phyloP scores from a whole-genome alignment of 2,888 invertebrate genomes.

The Eristalinus sepulchralis region DNA sequence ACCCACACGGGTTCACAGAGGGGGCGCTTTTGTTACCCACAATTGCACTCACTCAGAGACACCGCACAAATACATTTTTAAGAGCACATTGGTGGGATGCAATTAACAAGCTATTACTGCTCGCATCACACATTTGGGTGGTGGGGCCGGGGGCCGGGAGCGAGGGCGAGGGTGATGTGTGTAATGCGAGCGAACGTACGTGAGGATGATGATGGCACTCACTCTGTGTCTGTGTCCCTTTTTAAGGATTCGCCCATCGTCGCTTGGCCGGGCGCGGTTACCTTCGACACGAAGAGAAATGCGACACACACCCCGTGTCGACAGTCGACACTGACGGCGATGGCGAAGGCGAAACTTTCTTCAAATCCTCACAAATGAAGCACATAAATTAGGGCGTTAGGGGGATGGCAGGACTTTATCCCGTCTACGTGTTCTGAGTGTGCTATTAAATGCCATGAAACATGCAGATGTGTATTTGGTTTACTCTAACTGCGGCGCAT shows the following conservation, averaged over 20 bases:
- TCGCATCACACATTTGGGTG: slow-evolving; percentile 46
- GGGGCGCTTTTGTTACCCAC: background rate
- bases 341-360: slow-evolving; percentile 47
- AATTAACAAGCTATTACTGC: slow-evolving; percentile 68
- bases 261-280: background rate
- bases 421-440: slow-evolving; percentile 64
- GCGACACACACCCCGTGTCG: slow-evolving; percentile 34
- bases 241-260: slow-evolving; percentile 38
- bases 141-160: no score
- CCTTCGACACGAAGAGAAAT: slow-evolving; percentile 6
- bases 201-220: slow-evolving; percentile 46
- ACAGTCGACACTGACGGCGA: slow-evolving; percentile 4
- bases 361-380: slow-evolving; percentile 70
- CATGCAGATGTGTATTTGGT: slow-evolving; percentile 65
- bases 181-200: slow-evolving; percentile 57
- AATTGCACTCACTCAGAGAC: slow-evolving; percentile 27
- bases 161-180: background rate
- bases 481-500: slow-evolving; percentile 48
- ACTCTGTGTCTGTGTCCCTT: slow-evolving; percentile 19
- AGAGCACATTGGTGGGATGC: slow-evolving; percentile 37
- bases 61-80: background rate
- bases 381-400: slow-evolving; percentile 69
- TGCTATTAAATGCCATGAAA: slow-evolving; percentile 63
- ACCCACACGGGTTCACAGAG: background rate
- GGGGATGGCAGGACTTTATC: slow-evolving; percentile 66